These are phyloP conservation scores for Brevimyrus niger DNA, from an alignment of 2,113 vertebrate species.

Conservation along the genomic window DNA sequence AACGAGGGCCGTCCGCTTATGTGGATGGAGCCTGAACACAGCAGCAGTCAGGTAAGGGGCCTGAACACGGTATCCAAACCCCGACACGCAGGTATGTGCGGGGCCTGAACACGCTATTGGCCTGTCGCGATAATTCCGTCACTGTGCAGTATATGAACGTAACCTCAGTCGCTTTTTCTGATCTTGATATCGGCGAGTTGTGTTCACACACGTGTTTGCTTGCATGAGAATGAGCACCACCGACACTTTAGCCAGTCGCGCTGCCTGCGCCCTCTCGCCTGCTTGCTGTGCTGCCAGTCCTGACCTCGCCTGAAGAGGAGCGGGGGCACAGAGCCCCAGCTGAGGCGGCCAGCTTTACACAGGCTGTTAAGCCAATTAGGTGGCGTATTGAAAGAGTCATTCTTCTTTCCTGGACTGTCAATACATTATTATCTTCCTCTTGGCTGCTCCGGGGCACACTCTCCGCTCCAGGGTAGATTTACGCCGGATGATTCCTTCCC, in stretches of 20 bases:
- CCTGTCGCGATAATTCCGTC: neutral
- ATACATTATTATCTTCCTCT: conserved; percentile 72
- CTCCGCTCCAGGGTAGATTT: conserved; percentile 69
- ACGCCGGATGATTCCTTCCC: conserved; percentile 70
- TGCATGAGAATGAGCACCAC: neutral
- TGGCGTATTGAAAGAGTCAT: conserved; percentile 79
- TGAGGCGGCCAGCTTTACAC: conserved; percentile 66
- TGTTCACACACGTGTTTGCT: neutral
- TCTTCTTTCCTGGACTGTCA: conserved; percentile 85
- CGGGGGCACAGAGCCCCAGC: conserved; percentile 27
- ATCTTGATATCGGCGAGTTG: neutral
- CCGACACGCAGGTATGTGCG: neutral
- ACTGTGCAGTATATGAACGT: neutral
- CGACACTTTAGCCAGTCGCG: neutral
- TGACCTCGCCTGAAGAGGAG: no score
- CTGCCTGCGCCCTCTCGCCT: neutral
- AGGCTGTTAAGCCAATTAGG: conserved; percentile 92
- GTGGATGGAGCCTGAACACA: neutral
- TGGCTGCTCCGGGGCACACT: conserved; percentile 69
- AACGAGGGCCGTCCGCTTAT: neutral
- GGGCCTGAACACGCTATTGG: neutral
- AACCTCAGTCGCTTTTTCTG: neutral
- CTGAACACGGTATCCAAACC: neutral
- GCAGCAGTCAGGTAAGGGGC: neutral
- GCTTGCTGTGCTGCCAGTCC: neutral